phyloP scores from a whole-genome alignment of 2,888 invertebrate species.

The Coleophora deauratella region DNA sequence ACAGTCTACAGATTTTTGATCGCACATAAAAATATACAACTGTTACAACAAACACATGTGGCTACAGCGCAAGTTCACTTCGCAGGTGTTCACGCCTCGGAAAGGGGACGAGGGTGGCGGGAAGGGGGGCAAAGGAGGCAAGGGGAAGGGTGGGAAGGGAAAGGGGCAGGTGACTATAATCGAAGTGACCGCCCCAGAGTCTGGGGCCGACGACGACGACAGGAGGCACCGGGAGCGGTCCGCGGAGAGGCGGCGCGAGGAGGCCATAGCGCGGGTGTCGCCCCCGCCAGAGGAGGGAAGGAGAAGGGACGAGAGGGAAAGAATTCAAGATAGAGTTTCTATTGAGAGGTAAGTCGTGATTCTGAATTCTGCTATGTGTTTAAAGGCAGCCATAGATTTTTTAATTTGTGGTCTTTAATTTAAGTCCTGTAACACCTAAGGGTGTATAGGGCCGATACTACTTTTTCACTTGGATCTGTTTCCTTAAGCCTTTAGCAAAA shows the following conservation, averaged over 20 bases:
- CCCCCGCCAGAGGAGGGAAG: conserved; percentile 35
- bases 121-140: conserved; percentile 81
- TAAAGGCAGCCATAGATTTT: no score
- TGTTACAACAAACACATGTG: no score
- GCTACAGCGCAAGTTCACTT: conserved; percentile 1
- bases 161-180: conserved; percentile 84
- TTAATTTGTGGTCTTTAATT: no score
- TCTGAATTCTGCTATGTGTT: no score
- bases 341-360: conserved; percentile 19
- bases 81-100: conserved; percentile 66
- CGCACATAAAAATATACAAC: no score
- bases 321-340: conserved; percentile 36
- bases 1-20: no score
- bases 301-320: conserved; percentile 22
- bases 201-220: conserved; percentile 55
- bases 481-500: no score
- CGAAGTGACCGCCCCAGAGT: conserved; percentile 63
- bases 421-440: no score
- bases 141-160: conserved; percentile 81
- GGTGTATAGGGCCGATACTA: no score
- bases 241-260: conserved; percentile 50
- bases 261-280: conserved; percentile 50
- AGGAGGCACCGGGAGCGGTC: conserved; percentile 51
- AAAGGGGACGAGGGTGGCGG: conserved; percentile 80
- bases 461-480: no score